These are phyloP conservation scores for Lasioglossum marginatum DNA, from an alignment of 2,888 invertebrate genomes.

Conservation along the genomic window DNA sequence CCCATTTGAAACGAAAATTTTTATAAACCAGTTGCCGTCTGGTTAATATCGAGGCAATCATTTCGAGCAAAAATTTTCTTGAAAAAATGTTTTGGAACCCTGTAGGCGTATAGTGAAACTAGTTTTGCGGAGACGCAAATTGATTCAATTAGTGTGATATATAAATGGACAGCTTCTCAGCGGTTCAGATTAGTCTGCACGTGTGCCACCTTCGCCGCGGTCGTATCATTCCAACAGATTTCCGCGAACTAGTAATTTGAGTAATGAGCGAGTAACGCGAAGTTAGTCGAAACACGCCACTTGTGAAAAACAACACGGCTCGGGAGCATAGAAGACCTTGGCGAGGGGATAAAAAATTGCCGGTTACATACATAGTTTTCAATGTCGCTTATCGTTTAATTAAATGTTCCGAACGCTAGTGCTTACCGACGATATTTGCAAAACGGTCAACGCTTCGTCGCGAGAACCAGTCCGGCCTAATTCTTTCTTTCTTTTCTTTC, in stretches of 20 bases:
- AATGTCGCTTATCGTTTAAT: not conserved
- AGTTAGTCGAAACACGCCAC: not conserved
- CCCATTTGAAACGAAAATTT: no score
- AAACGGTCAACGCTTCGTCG: not conserved
- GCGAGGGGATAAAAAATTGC: not conserved
- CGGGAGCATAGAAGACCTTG: not conserved
- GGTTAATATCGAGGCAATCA: not conserved
- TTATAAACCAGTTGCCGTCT: no score
- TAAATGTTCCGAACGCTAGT: not conserved
- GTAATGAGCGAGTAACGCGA: not conserved
- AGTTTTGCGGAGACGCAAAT: slow-evolving; percentile 16
- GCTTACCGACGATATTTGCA: not conserved
- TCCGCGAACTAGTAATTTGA: not conserved
- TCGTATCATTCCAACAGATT: slow-evolving; percentile 14
- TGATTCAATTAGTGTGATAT: slow-evolving; percentile 17
- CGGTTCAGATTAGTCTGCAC: not conserved
- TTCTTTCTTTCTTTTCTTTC: not conserved
- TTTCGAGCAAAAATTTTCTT: not conserved
- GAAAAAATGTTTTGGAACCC: not conserved
- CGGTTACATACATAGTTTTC: not conserved
- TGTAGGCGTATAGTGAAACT: not conserved
- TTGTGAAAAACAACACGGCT: not conserved
- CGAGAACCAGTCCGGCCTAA: not conserved
- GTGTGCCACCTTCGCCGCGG: not conserved
- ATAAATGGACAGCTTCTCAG: not conserved